Base-by-base conservation (phyloP, 2,113 vertebrate genomes). In the Manacus vitellinus region DNA sequence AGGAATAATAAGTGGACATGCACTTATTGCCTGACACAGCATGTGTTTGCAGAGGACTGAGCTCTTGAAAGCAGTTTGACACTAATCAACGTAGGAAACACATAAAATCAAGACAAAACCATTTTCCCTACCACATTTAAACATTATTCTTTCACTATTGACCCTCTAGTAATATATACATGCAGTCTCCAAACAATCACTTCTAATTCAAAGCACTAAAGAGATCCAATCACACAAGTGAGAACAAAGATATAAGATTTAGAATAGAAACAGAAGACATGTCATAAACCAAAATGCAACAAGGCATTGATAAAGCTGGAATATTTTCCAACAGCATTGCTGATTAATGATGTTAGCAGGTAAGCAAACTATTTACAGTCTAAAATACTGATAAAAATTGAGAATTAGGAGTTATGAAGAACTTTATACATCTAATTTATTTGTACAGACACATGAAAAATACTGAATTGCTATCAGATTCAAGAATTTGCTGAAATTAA, bases 1-100 rank as follows among this genome's bases (percentile, higher is more conserved):
- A 83, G 51, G 31, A 68, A 85, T 9, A 10, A 18, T 47, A 58
- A 91, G 43, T 4, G 2, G 19, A 31, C 24, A 31, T 0, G 0
- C 35, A n/a, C 30, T 78, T 33, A 24, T 22, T 0, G 2, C 51
- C 70, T 86, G 67, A 67, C 51, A 74, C 22, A 46, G 25, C 3
- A 5, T 4, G 25, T 47, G 47, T 22, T 43, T 71, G 77, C 12
- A 65, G 25, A 85, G 33, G 24, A 65, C 49, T 59, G 27, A 92
- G 68, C 43, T 54, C 79, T 39, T 76, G 43, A 81, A 43, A 91
- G 39, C 41, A 65, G 51, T 23, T 94, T 4, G 1, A 52, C 51
- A 63, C 49, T 61, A 35, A 67, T 59, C 63, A 75, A 25, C 2
- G 8, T 6, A 77, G 56, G 22, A 91, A 96, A 84, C 24, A 62